These are phyloP conservation scores for Frieseomelitta varia DNA, from an alignment of 1,140 invertebrate species.

Conservation along the genomic window DNA sequence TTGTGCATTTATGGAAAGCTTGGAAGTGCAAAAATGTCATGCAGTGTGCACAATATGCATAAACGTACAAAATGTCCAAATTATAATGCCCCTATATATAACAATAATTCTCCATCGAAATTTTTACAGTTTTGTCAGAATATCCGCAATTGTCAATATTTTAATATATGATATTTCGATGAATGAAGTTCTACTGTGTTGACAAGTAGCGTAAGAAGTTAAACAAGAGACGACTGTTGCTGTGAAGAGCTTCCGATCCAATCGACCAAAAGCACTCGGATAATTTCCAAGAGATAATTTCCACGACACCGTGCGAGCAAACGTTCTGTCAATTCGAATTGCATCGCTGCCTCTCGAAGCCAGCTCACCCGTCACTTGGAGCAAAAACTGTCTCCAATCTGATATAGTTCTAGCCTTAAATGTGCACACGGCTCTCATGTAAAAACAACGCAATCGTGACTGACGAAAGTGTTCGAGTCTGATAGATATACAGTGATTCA, in stretches of 20 bases:
- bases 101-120: too few relatives aligned
- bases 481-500: conserved; percentile 11
- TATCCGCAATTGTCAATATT: background rate
- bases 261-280: background rate
- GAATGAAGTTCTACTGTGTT: background rate
- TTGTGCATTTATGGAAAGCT: too few relatives aligned
- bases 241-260: background rate
- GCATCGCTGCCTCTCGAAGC: background rate
- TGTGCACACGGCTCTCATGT: background rate
- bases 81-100: too few relatives aligned
- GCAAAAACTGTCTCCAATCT: background rate
- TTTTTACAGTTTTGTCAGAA: too few relatives aligned
- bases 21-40: too few relatives aligned
- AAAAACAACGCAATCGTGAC: background rate
- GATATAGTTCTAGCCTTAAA: background rate
- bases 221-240: too few relatives aligned
- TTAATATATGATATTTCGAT: background rate
- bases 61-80: too few relatives aligned
- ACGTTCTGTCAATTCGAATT: background rate
- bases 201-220: background rate
- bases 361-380: background rate
- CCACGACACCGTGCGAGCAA: background rate
- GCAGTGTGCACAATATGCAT: too few relatives aligned
- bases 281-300: background rate
- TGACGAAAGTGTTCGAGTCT: background rate